phyloP scores from a whole-genome alignment of 2,113 vertebrate genomes.

The Natator depressus region DNA sequence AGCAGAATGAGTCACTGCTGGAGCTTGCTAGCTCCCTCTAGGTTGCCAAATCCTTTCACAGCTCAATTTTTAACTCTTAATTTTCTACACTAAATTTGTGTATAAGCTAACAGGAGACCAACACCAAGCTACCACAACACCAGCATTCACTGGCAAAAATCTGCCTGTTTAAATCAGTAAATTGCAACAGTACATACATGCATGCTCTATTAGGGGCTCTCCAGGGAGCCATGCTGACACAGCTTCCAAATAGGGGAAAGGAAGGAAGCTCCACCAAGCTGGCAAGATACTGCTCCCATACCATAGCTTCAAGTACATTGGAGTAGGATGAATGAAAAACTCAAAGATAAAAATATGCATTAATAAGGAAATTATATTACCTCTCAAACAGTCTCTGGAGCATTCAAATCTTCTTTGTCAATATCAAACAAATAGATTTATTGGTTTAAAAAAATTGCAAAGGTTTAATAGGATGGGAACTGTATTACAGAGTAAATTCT shows the following conservation, averaged over 20 bases:
- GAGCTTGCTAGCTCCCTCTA: conserved; percentile 81
- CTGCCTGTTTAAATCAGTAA: conserved; percentile 11
- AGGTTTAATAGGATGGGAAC: not conserved
- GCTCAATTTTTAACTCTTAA: conserved; percentile 67
- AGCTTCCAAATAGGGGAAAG: conserved; percentile 29
- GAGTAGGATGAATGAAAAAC: conserved; percentile 32
- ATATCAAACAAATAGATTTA: not conserved
- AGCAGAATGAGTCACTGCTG: conserved; percentile 75
- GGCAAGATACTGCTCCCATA: conserved; percentile 42
- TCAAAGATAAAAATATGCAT: conserved; percentile 12
- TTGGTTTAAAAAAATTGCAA: not conserved
- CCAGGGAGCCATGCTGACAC: not conserved
- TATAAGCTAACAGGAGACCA: conserved; percentile 13
- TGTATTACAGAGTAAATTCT: not conserved
- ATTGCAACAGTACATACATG: not conserved
- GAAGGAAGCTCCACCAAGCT: conserved; percentile 46
- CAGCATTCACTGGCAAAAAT: not conserved
- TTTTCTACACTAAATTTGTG: conserved; percentile 20
- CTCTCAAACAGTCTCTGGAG: not conserved
- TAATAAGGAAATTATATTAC: not conserved
- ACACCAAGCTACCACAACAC: conserved; percentile 21
- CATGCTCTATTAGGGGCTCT: conserved; percentile 11
- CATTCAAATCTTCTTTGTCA: not conserved
- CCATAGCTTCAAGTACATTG: conserved; percentile 21
- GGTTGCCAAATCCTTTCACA: conserved; percentile 68